phyloP scores from a whole-genome alignment of 1,140 invertebrate genomes.

The Artemia franciscana region DNA sequence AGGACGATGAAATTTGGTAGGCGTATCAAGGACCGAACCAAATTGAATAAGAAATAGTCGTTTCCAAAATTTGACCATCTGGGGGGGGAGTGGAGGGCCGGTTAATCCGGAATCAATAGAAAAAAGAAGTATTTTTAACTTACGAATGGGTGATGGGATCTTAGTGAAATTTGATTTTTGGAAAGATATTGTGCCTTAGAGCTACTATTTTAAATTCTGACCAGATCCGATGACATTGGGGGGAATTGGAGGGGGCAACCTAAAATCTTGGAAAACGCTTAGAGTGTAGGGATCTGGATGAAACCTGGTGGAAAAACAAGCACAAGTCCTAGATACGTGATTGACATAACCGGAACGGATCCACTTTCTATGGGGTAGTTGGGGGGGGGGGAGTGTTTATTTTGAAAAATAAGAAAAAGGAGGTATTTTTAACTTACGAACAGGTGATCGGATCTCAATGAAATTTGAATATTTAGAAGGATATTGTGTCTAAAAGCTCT shows the following conservation, averaged over 20 bases:
- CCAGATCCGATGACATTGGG: not conserved
- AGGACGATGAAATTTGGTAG: not conserved
- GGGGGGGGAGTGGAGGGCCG: not conserved
- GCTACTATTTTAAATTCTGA: not conserved
- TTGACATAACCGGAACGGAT: too few relatives aligned
- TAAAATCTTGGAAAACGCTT: not conserved
- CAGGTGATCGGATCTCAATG: too few relatives aligned
- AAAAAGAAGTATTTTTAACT: not conserved
- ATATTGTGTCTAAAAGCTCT: too few relatives aligned
- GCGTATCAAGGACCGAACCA: not conserved
- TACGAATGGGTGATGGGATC: not conserved
- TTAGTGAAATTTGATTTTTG: too few relatives aligned
- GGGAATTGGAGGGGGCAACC: not conserved
- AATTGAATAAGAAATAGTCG: not conserved
- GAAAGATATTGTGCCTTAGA: too few relatives aligned
- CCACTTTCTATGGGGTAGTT: too few relatives aligned
- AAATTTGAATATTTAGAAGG: too few relatives aligned
- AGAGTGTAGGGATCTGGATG: not conserved
- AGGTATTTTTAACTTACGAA: too few relatives aligned
- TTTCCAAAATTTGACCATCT: not conserved
- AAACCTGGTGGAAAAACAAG: too few relatives aligned
- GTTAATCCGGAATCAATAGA: not conserved
- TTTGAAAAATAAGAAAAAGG: too few relatives aligned
- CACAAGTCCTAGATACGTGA: too few relatives aligned
- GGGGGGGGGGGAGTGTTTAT: too few relatives aligned